These are phyloP conservation scores for Griposia aprilina DNA, from an alignment of 2,888 invertebrate genomes.

Conservation along the genomic window DNA sequence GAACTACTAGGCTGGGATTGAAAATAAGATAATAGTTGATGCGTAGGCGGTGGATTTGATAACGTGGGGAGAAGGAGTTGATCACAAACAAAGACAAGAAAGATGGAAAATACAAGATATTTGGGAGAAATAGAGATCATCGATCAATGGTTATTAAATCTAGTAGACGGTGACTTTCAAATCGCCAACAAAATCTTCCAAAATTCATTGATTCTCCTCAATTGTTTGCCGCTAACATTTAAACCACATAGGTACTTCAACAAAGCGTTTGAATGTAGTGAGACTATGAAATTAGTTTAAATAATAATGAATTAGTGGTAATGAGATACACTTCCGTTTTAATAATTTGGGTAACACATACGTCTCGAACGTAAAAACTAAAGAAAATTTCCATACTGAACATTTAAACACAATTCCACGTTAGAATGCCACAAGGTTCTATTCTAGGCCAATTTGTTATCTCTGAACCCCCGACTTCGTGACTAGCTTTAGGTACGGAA, in stretches of 20 bases:
- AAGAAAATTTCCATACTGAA: background rate
- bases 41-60: constrained; percentile 18
- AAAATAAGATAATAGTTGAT: constrained; percentile 27
- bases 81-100: background rate
- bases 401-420: constrained; percentile 1
- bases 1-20: constrained; percentile 36
- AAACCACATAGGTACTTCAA: background rate
- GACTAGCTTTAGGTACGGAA: constrained; percentile 45
- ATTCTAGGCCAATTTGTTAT: constrained; percentile 30
- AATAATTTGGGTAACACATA: background rate
- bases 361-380: background rate
- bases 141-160: background rate
- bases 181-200: background rate
- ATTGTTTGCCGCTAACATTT: background rate
- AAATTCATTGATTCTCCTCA: background rate
- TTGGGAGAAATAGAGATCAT: background rate
- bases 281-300: background rate
- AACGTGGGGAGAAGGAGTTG: background rate
- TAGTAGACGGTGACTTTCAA: background rate
- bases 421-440: constrained; percentile 29
- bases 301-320: background rate
- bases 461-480: background rate
- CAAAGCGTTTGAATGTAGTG: constrained; percentile 3
- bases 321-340: background rate
- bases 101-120: background rate